These are phyloP conservation scores for Notoglanidium macrostoma DNA, from an alignment of 2,797 vertebrate species.

Conservation along the genomic window DNA sequence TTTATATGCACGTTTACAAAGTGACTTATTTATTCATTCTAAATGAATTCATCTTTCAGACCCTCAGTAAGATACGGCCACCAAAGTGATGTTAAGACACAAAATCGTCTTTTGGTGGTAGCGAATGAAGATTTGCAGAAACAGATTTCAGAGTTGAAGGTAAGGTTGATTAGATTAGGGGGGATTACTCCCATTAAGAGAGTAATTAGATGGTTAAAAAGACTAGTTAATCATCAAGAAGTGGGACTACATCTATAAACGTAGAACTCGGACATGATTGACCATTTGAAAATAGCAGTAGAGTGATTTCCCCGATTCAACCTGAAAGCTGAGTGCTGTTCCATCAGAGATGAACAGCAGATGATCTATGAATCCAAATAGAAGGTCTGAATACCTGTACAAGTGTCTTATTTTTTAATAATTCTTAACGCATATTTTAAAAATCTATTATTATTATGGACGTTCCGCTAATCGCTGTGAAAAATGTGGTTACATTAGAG, in stretches of 20 bases:
- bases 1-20: neutral
- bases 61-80: constrained; percentile 46
- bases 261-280: neutral
- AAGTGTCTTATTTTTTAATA: neutral
- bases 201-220: neutral
- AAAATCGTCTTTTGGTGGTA: constrained; percentile 41
- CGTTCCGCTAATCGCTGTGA: neutral
- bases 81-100: constrained; percentile 48
- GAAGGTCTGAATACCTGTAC: neutral
- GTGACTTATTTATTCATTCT: neutral
- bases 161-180: neutral
- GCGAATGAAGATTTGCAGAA: constrained; percentile 54
- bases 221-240: neutral
- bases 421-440: neutral
- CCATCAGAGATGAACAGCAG: neutral
- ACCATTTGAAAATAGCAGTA: neutral
- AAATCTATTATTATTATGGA: neutral
- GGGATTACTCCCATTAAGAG: neutral
- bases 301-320: neutral
- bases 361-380: neutral
- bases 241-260: neutral
- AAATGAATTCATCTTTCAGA: constrained; percentile 17
- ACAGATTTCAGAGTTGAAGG: constrained; percentile 53
- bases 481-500: neutral
- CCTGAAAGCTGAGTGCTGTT: neutral